These are phyloP conservation scores for Mus pahari DNA, from an alignment of 2,113 vertebrate species.

Conservation along the genomic window DNA sequence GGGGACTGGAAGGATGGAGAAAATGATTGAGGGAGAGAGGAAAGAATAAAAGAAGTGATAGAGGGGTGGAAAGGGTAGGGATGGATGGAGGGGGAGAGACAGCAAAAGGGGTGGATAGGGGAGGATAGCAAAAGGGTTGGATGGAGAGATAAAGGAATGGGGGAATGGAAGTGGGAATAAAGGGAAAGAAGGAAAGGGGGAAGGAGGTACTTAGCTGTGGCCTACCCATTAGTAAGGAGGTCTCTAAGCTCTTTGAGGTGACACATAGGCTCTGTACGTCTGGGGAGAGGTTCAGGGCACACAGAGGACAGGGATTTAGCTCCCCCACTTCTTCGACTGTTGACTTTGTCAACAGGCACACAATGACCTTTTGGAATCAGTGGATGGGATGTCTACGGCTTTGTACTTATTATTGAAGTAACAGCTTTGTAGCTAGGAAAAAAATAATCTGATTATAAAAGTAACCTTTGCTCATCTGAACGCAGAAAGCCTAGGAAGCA, in stretches of 20 bases:
- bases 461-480: neutral
- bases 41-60: no score
- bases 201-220: no score
- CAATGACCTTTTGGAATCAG: neutral
- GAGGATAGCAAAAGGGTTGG: neutral
- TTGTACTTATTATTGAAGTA: neutral
- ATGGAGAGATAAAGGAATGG: neutral
- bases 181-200: neutral
- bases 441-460: neutral
- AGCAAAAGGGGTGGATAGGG: neutral
- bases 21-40: no score
- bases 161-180: no score
- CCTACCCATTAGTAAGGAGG: neutral
- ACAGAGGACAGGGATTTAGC: fast-evolving
- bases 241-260: neutral
- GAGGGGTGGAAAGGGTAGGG: no score
- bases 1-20: no score
- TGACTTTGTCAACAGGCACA: neutral
- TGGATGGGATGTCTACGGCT: neutral
- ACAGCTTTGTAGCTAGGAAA: neutral
- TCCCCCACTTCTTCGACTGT: fast-evolving
- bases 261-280: neutral
- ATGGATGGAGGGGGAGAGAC: no score
- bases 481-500: neutral
- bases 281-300: neutral